A percentile compares a stretch with the other conserved stretches of the same genome.
phyloP scores from a whole-genome alignment of 2,113 vertebrate genomes.

The Microcebus tavaratra region DNA sequence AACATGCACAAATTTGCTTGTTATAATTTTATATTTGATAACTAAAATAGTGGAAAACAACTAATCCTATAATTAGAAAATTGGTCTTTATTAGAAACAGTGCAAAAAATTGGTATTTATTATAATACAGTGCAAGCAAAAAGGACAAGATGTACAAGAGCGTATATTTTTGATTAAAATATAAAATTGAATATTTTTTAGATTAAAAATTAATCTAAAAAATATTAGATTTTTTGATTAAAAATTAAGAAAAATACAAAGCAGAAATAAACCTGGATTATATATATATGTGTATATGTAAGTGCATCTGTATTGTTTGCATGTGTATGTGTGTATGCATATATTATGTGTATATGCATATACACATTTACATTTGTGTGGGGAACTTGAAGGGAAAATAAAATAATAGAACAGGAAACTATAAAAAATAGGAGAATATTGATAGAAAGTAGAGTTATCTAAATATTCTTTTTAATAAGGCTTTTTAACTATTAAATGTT shows the following conservation, averaged over 20 bases:
- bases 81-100: not conserved
- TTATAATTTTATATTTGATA: not conserved
- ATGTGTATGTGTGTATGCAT: not conserved
- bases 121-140: not conserved
- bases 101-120: too few species aligned
- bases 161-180: not conserved
- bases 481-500: not conserved
- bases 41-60: not conserved
- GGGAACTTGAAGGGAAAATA: not conserved
- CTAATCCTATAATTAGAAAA: not conserved
- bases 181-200: not conserved
- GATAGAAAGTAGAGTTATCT: not conserved
- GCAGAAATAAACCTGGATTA: not conserved
- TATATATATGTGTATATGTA: not conserved
- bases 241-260: not conserved
- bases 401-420: not conserved
- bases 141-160: not conserved
- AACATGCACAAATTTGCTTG: not conserved
- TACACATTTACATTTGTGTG: not conserved
- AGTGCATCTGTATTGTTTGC: not conserved
- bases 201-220: not conserved
- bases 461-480: not conserved
- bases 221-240: not conserved
- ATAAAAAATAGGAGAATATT: not conserved
- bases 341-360: not conserved